These are phyloP conservation scores for Coccyzus lansbergi DNA, from an alignment of 2,797 vertebrate species.

Conservation along the genomic window DNA sequence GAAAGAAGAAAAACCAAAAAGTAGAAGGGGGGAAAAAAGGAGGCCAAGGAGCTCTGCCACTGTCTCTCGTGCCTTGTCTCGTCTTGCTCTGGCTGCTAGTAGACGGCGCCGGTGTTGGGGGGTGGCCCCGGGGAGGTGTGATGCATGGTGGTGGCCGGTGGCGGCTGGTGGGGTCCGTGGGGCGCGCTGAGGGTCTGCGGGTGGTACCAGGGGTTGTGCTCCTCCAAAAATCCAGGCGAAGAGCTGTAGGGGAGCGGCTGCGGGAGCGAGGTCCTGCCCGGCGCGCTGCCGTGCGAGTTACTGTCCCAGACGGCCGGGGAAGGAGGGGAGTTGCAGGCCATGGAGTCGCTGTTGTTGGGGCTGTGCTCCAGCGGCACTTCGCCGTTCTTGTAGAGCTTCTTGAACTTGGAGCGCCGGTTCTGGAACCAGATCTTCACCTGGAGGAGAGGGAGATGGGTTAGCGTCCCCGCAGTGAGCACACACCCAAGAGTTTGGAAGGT, in stretches of 20 bases:
- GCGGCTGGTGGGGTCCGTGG: constrained; percentile 85
- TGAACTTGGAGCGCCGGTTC: constrained; percentile 97
- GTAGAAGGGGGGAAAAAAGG: not conserved
- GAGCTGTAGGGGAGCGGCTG: constrained; percentile 91
- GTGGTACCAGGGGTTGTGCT: constrained; percentile 95
- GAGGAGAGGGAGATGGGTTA: not conserved
- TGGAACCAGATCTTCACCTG: constrained; percentile 99
- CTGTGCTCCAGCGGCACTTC: constrained; percentile 96
- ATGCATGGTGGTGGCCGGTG: constrained; percentile 86
- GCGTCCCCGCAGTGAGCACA: not conserved
- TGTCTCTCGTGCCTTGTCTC: not conserved
- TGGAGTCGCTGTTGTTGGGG: constrained; percentile 97
- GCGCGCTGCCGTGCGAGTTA: constrained; percentile 82
- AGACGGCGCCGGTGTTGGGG: constrained; percentile 90
- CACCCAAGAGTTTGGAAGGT: accelerated
- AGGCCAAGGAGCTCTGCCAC: not conserved
- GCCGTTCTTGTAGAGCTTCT: constrained; percentile 98
- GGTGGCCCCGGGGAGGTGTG: constrained; percentile 87
- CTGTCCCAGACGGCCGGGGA: constrained; percentile 95
- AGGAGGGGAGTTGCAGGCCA: constrained; percentile 95
- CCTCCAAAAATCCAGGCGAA: constrained; percentile 92
- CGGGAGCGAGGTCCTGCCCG: constrained; percentile 84
- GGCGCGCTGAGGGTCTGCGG: constrained; percentile 84
- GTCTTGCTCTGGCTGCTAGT: constrained; percentile 73
- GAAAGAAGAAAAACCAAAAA: not conserved